Evolutionary conservation across 2,888 invertebrate species (phyloP).

Genomic region (Euclidia mi): DNA sequence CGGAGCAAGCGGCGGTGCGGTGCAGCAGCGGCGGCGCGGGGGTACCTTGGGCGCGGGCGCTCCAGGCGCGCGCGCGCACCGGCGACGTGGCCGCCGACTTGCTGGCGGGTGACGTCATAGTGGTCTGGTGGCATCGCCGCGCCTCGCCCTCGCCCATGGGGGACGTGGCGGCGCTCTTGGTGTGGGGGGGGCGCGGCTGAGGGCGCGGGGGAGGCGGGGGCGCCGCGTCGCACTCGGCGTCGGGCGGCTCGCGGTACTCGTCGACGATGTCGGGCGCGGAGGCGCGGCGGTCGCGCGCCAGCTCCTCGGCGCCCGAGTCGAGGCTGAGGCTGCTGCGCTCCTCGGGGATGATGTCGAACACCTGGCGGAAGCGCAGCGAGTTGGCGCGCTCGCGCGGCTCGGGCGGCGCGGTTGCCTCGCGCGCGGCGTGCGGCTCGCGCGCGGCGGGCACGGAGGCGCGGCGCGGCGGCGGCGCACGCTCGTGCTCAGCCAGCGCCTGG

Average conservation of each 20-base stretch:
- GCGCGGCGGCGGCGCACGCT: conserved; percentile 25
- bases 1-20: conserved; percentile 77
- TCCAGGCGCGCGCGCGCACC: conserved; percentile 48
- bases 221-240: conserved; percentile 28
- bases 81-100: conserved; percentile 71
- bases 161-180: conserved; percentile 68
- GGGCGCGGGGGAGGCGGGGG: conserved; percentile 15
- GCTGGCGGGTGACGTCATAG: conserved; percentile 67
- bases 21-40: conserved; percentile 63
- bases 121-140: conserved; percentile 49
- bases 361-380: conserved; percentile 81
- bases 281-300: conserved; percentile 56
- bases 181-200: conserved; percentile 25
- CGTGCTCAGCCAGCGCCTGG: conserved; percentile 31
- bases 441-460: conserved; percentile 58
- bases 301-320: conserved; percentile 82
- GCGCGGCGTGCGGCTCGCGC: conserved; percentile 49
- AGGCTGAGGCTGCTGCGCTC: conserved; percentile 86
- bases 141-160: conserved; percentile 57
- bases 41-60: conserved; percentile 58
- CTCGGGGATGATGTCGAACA: conserved; percentile 90
- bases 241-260: conserved; percentile 49
- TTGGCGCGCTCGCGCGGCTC: conserved; percentile 47
- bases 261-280: conserved; percentile 64
- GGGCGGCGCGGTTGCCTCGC: conserved; percentile 56